Conservation (phyloP, 1,140 invertebrate genomes). For the Scaptomyza pallida region DNA sequence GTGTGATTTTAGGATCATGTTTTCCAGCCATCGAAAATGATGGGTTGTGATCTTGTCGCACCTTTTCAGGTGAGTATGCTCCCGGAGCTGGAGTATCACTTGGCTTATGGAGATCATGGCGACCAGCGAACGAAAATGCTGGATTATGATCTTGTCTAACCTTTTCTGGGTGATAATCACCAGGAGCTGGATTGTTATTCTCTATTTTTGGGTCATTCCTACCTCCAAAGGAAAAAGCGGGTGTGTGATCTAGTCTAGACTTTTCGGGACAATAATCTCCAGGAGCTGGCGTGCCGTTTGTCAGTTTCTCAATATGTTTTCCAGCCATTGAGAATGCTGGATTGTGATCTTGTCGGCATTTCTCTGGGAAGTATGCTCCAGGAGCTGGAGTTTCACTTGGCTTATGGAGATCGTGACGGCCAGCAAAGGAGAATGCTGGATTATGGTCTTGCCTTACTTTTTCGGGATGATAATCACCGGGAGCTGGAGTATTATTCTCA, state of each 20-base stretch:
- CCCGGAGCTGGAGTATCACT: constrained; percentile 87
- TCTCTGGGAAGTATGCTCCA: constrained; percentile 87
- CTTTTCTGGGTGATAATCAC: constrained; percentile 86
- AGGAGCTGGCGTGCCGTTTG: constrained; percentile 90
- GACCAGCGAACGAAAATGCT: constrained; percentile 86
- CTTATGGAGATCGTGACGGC: constrained; percentile 85
- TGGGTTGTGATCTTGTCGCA: constrained; percentile 86
- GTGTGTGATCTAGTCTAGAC: constrained; percentile 85
- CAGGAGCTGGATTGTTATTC: constrained; percentile 88
- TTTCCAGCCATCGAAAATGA: constrained; percentile 86
- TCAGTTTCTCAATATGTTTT: constrained; percentile 85
- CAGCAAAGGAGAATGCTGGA: constrained; percentile 85
- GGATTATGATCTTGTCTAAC: constrained; percentile 86
- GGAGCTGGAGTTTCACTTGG: constrained; percentile 85
- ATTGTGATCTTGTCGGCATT: constrained; percentile 85
- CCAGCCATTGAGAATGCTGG: constrained; percentile 85
- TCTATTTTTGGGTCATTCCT: constrained; percentile 82
- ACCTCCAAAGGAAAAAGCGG: constrained; percentile 86
- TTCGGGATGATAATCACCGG: constrained; percentile 86
- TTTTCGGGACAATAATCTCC: constrained; percentile 91
- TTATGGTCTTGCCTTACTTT: constrained; percentile 86
- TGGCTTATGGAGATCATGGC: constrained; percentile 84
- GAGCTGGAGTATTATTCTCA: constrained; percentile 89
- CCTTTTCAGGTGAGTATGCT: constrained; percentile 86
- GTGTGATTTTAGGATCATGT: constrained; percentile 87